These are phyloP conservation scores for Trimorus sp. DNA, from an alignment of 2,888 invertebrate genomes.

Conservation along the genomic window DNA sequence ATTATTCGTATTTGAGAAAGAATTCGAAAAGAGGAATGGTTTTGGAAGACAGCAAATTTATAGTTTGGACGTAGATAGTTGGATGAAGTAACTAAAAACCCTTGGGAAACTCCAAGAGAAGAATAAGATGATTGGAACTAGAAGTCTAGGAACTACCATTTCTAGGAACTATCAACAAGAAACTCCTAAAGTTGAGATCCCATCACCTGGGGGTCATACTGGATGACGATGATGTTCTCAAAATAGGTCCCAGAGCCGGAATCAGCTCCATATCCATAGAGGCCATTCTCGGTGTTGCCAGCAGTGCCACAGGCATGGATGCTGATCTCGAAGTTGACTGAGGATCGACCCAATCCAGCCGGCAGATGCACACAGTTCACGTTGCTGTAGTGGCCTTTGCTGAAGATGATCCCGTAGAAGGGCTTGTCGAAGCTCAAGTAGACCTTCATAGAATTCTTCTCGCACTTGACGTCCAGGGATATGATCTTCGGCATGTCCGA, in stretches of 20 bases:
- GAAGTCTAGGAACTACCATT: too few species aligned
- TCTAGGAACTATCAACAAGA: too few species aligned
- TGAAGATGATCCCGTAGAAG: constrained; percentile 98
- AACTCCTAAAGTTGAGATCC: too few species aligned
- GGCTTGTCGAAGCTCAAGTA: constrained; percentile 97
- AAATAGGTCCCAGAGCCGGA: constrained; percentile 96
- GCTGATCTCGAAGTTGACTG: constrained; percentile 96
- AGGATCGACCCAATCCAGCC: constrained; percentile 94
- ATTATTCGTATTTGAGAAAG: too few species aligned
- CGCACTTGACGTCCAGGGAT: constrained; percentile 96
- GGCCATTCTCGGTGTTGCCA: constrained; percentile 94
- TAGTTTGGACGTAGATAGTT: too few species aligned
- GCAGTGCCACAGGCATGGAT: constrained; percentile 97
- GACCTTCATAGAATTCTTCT: constrained; percentile 97
- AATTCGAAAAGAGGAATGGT: too few species aligned
- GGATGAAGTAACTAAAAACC: too few species aligned
- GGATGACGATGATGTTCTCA: constrained; percentile 96
- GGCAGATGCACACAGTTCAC: constrained; percentile 95
- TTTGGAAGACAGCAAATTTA: too few species aligned
- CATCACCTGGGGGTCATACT: constrained; percentile 91
- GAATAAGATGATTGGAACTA: too few species aligned
- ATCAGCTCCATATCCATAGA: constrained; percentile 91
- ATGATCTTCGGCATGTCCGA: constrained; percentile 97
- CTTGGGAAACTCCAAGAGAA: too few species aligned
- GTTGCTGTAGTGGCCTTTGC: constrained; percentile 96